phyloP scores from a whole-genome alignment of 2,888 invertebrate species.

The Meandrusa payeni region DNA sequence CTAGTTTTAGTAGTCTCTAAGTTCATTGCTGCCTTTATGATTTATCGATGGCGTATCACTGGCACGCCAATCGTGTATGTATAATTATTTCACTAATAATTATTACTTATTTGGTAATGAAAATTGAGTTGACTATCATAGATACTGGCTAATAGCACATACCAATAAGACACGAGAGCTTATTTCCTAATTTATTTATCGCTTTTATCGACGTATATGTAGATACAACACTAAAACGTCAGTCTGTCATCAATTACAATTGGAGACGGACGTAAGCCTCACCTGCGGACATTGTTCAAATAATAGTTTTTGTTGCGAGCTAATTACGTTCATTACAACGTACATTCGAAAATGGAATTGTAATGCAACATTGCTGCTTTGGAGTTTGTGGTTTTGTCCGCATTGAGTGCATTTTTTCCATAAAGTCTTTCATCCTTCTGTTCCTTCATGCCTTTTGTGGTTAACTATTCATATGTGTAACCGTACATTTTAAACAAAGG shows the following conservation, averaged over 20 bases:
- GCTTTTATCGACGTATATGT: too few species aligned
- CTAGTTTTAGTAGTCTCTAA: too few species aligned
- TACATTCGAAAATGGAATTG: slow-evolving; percentile 21
- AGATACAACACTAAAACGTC: too few species aligned
- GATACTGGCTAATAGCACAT: too few species aligned
- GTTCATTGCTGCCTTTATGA: too few species aligned
- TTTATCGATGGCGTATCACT: too few species aligned
- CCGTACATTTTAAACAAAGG: not conserved
- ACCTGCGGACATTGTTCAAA: slow-evolving; percentile 43
- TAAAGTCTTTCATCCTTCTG: not conserved
- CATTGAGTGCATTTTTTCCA: slow-evolving; percentile 2
- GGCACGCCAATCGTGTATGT: too few species aligned
- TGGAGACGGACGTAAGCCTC: slow-evolving; percentile 42
- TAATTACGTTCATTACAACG: slow-evolving; percentile 17
- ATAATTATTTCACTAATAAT: too few species aligned
- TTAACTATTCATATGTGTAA: not conserved
- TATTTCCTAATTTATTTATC: too few species aligned
- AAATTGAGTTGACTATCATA: too few species aligned
- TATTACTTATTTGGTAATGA: too few species aligned
- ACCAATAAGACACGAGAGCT: too few species aligned
- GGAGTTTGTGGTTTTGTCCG: slow-evolving; percentile 1
- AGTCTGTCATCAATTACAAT: slow-evolving; percentile 46
- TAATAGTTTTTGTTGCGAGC: slow-evolving; percentile 29
- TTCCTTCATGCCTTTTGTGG: not conserved
- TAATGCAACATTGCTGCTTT: slow-evolving; percentile 15